Conservation (phyloP, 2,797 vertebrate genomes). For the Remorina albescens region DNA sequence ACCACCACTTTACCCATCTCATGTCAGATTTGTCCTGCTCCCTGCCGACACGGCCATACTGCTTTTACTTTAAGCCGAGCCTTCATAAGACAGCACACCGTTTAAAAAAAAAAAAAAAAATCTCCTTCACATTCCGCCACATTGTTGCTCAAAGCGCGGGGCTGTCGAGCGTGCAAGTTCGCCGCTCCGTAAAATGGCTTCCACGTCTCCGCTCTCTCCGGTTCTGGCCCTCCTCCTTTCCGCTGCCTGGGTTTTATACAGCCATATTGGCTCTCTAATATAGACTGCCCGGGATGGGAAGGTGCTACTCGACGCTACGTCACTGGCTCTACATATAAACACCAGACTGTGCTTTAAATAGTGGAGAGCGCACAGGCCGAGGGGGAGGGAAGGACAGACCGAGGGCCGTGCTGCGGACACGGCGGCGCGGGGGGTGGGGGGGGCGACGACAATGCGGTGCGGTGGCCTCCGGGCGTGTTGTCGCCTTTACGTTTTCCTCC, state of each 20-base stretch:
- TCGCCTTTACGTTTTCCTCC: neutral
- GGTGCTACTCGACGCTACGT: slow-evolving; percentile 97
- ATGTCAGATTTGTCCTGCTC: slow-evolving; percentile 27
- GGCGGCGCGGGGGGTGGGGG: too few species aligned
- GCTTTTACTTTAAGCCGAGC: slow-evolving; percentile 12
- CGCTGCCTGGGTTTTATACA: slow-evolving; percentile 95
- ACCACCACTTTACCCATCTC: slow-evolving; percentile 55
- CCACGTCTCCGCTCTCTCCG: slow-evolving; percentile 80
- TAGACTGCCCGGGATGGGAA: slow-evolving; percentile 98
- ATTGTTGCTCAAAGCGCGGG: neutral
- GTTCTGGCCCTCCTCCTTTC: slow-evolving; percentile 93
- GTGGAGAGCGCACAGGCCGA: slow-evolving; percentile 84
- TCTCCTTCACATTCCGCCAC: slow-evolving; percentile 43
- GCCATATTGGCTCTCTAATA: slow-evolving; percentile 98
- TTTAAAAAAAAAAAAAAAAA: too few species aligned
- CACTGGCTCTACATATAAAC: slow-evolving; percentile 96
- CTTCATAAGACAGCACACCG: slow-evolving; percentile 23
- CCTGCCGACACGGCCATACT: slow-evolving; percentile 24
- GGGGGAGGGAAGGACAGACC: slow-evolving; percentile 65
- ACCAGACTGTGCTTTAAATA: slow-evolving; percentile 95
- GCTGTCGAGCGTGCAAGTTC: slow-evolving; percentile 47
- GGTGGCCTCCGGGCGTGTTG: neutral
- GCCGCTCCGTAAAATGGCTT: slow-evolving; percentile 83
- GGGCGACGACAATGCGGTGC: slow-evolving; percentile 69
- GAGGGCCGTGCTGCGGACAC: slow-evolving; percentile 80